Base-by-base conservation (phyloP, 2,888 invertebrate genomes). In the Trissolcus japonicus region DNA sequence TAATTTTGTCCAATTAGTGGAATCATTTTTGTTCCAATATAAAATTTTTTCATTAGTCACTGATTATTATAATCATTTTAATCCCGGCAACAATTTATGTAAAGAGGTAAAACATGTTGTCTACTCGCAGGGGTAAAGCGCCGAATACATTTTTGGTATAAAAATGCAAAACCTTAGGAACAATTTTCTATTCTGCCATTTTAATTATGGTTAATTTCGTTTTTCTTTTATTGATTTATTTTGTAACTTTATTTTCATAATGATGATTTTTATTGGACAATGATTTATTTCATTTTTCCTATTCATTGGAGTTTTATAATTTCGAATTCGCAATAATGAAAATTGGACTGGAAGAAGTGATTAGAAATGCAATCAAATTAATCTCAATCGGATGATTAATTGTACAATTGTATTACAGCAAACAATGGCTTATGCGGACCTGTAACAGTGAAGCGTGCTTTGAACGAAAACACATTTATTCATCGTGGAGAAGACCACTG, bases 311-410 rank as follows among this genome's bases (percentile, higher is more conserved):
- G 35, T 35, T 2, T 9, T 35, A 46, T 46, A 6, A 46, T 16
- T 6, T 16, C 0, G 14, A 46, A 46, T 46, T 16, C 6, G 6
- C 29, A n/a, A n/a, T 19, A 57, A 25, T 41, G 4, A 41, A 19
- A 41, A 41, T 57, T 17, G 3, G 2, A 46, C 11, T n/a, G 16
- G 11, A 43, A 14, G 14, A 59, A 46, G 16, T 9, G n/a, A 19
- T 59, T 46, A 16, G 46, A 46, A 46, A 4, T 25, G 14, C n/a
- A 62, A 40, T 41, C 16, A 54, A 81, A 78, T 81, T 78, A 81
- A 83, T 82, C 83, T 82, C 82, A 85, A 87, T 86, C 86, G 84
- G 82, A 86, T 84, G 85, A 86, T 86, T 87, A 86, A 86, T 87
- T 82, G 86, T 85, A 80, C 80, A 83, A 86, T 86, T 83, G 48